Evolutionary conservation across 2,113 vertebrate genomes (phyloP).

Genomic region (Vombatus ursinus): DNA sequence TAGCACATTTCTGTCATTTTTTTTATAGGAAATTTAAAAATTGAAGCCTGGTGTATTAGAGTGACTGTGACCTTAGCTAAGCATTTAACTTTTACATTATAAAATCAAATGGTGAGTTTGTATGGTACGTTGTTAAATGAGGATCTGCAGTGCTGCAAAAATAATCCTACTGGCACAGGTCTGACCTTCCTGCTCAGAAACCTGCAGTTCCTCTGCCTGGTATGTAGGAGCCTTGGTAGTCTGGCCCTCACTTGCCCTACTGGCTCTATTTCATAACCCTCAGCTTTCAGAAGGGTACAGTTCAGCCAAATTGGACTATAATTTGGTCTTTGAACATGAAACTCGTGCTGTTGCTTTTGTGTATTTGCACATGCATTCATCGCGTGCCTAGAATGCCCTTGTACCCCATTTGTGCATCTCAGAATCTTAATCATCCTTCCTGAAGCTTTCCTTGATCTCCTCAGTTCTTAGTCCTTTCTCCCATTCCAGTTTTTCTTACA

Average conservation of each 20-base stretch:
- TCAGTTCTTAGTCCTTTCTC: neutral
- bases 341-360: neutral
- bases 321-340: neutral
- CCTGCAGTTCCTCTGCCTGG: neutral
- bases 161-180: neutral
- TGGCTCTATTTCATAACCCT: neutral
- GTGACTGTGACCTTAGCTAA: neutral
- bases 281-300: neutral
- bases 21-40: neutral
- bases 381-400: neutral
- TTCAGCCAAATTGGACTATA: neutral
- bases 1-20: slow-evolving; percentile 41
- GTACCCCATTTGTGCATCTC: neutral
- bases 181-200: neutral
- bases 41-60: neutral
- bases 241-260: neutral
- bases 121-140: neutral
- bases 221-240: neutral
- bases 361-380: neutral
- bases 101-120: neutral
- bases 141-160: neutral
- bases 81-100: neutral
- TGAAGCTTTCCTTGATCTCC: neutral
- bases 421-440: neutral
- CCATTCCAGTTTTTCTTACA: neutral